phyloP scores from a whole-genome alignment of 2,888 invertebrate species.

The Cheilosia vernalis region DNA sequence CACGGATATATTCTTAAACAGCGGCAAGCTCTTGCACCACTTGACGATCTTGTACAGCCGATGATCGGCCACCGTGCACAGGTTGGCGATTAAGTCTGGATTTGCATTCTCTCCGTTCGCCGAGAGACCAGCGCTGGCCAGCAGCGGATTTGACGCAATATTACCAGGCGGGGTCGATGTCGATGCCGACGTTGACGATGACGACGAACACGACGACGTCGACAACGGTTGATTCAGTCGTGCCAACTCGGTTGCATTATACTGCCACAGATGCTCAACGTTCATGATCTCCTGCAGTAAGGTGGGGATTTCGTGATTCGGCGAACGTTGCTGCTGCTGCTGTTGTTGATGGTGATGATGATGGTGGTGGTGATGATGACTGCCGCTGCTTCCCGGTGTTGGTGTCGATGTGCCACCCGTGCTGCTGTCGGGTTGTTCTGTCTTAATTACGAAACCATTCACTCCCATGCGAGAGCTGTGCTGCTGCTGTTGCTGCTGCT shows the following conservation, averaged over 20 bases:
- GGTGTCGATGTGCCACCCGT: slow-evolving; percentile 65
- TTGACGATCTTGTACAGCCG: slow-evolving; percentile 98
- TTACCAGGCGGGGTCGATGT: slow-evolving; percentile 78
- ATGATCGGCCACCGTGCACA: slow-evolving; percentile 97
- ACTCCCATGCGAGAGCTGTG: slow-evolving; percentile 75
- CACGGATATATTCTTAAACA: slow-evolving; percentile 97
- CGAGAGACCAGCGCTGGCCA: slow-evolving; percentile 85
- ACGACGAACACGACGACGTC: slow-evolving; percentile 79
- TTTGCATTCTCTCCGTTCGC: slow-evolving; percentile 86
- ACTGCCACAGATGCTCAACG: slow-evolving; percentile 97
- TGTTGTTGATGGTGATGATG: slow-evolving; percentile 2
- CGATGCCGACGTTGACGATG: slow-evolving; percentile 76
- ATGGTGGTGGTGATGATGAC: slow-evolving; percentile 30
- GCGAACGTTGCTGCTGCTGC: slow-evolving; percentile 31
- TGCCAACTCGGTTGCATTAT: slow-evolving; percentile 92
- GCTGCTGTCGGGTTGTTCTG: slow-evolving; percentile 82
- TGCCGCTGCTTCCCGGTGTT: slow-evolving; percentile 58
- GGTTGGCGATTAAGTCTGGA: slow-evolving; percentile 93
- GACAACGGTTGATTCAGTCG: slow-evolving; percentile 85
- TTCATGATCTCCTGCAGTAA: slow-evolving; percentile 94
- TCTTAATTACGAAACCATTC: slow-evolving; percentile 83
- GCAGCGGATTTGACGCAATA: slow-evolving; percentile 85
- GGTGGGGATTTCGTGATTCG: slow-evolving; percentile 65
- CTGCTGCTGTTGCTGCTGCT: slow-evolving; percentile 48
- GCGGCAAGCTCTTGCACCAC: slow-evolving; percentile 98